Evolutionary conservation across 2,797 vertebrate species (phyloP), one percentile per base, ranked within the genome.

Genomic region (Eulemur rubriventer): DNA sequence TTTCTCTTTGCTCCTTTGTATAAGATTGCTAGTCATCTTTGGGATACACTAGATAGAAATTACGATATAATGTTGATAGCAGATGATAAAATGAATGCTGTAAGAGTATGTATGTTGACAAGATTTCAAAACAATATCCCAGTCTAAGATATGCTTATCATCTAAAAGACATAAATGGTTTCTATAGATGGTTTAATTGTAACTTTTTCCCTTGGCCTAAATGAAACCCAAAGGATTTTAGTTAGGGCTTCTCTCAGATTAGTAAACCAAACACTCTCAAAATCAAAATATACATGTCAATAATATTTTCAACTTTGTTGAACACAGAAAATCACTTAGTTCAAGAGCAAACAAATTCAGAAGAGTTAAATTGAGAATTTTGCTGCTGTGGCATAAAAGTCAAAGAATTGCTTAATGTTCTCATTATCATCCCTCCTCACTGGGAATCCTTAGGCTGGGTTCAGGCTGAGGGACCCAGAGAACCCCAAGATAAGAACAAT

Each of bases 401-500:
- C 61, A 95, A 46, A 81, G 89, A 76, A 84, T 90, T 50, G 1
- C 7, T 96, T 95, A 88, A 69, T 89, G 65, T 95, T 97, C 79
- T 85, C 70, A 83, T 84, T 83, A 88, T 93, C 78, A 52, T 41
- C 79, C 14, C 26, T 30, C 2, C 87, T 97, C 97, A 0, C 82
- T 16, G 75, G 96, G 96, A 87, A 97, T 65, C 72, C 87, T 87
- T 79, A 83, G 95, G 59, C 94, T 96, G 57, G 10, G 43, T 96
- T 98, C 94, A 95, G 79, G 94, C 86, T 97, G 97, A 97, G 76
- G 97, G 92, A 94, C 96, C 96, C 4, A 65, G 93, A 98, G 96
- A 82, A 87, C 94, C 94, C 26, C 78, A 93, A 96, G 95, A 97
- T 52, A 89, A 92, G 75, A 97, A 83, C 88, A 93, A 35, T 97